These are phyloP conservation scores for Lepidurus arcticus DNA, from an alignment of 1,140 invertebrate genomes.

Conservation along the genomic window DNA sequence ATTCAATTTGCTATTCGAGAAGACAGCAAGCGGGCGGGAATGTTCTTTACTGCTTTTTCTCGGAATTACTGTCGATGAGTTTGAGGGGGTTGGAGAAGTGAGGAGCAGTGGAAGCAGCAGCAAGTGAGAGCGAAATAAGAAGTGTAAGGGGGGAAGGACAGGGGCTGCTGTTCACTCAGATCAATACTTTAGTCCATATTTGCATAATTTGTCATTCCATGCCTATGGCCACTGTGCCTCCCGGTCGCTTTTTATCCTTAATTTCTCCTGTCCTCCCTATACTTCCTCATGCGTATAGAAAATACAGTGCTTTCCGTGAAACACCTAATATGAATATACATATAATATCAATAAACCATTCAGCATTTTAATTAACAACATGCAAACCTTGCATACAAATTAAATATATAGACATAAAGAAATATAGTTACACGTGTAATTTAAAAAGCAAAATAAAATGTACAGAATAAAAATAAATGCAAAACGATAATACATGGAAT, in stretches of 20 bases:
- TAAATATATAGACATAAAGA: too few relatives aligned
- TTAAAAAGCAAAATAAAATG: too few relatives aligned
- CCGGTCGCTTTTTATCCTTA: neutral
- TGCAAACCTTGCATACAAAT: too few relatives aligned
- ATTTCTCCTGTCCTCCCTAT: neutral
- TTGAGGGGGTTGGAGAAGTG: slow-evolving; percentile 1
- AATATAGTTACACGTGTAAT: too few relatives aligned
- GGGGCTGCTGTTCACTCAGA: slow-evolving; percentile 10
- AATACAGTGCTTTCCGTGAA: too few relatives aligned
- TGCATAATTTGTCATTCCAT: slow-evolving; percentile 20
- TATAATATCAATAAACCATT: too few relatives aligned
- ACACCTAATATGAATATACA: too few relatives aligned
- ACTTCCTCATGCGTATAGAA: neutral
- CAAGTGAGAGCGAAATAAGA: slow-evolving; percentile 27
- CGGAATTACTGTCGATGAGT: slow-evolving; percentile 22
- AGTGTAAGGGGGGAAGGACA: slow-evolving; percentile 22
- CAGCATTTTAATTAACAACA: too few relatives aligned
- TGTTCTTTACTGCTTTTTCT: neutral
- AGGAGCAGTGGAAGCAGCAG: slow-evolving; percentile 24
- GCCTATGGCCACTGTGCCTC: slow-evolving; percentile 4
- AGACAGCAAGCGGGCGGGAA: neutral
- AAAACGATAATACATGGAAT: too few relatives aligned
- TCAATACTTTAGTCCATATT: slow-evolving; percentile 21
- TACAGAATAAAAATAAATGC: too few relatives aligned
- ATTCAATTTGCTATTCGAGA: neutral